Evolutionary conservation across 1,140 invertebrate species (phyloP), one percentile per base, ranked within the genome.

Genomic region (Orius laevigatus): DNA sequence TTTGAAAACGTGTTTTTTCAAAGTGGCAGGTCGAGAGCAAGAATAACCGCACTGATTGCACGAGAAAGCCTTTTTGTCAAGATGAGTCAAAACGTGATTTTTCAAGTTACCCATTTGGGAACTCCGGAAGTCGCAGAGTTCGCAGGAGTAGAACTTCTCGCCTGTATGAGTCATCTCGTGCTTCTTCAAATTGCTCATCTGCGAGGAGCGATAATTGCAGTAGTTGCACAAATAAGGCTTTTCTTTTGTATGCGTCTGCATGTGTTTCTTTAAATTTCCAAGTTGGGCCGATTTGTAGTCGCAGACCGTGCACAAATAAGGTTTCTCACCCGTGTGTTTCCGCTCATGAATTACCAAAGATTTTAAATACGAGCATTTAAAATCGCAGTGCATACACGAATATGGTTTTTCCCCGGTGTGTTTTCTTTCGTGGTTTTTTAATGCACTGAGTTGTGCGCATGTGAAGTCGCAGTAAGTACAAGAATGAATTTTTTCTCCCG

Each of bases 191-290:
- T 32, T 31, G 12, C 19, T 45, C 16, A n/a, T 45, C 3, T 31
- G 8, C 2, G 15, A 19, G 15, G 40, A 19, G 5, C 16, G 15
- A 12, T 44, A 50, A 20, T 43, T 73, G 58, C 79, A 82, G 25
- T 72, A 68, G 1, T 69, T 65, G 59, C 78, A 81, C 34, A 70
- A 70, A 57, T 75, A 81, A 2, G 79, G 79, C 35, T 76, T 68
- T 56, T 80, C 78, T 15, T 78, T 77, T 0, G 77, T 79, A 56
- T 81, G 78, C 34, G 77, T 79, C 32, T 78, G 65, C 51, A 75
- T 73, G 54, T 77, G 75, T 12, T 33, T 48, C 25, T 49, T 49
- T 2, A 56, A 18, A 36, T 51, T 41, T 6, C 25, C 48, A 11
- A 11, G 45, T 42, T 35, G 40, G 18, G 18, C 39, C 11, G 43